Evolutionary conservation across 2,888 invertebrate species (phyloP).

Genomic region (Cecidostiba fungosa): DNA sequence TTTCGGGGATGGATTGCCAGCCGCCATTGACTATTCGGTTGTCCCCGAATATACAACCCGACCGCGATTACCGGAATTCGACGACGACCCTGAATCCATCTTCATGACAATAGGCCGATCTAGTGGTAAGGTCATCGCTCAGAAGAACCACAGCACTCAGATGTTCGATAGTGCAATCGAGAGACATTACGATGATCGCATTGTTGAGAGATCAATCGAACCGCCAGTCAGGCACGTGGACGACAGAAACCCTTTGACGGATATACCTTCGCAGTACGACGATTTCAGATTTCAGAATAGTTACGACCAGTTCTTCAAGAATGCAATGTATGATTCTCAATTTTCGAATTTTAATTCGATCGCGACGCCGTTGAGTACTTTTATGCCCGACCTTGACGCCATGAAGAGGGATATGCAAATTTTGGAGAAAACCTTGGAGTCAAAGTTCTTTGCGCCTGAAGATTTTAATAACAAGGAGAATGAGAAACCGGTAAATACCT

Average conservation of each 20-base stretch:
- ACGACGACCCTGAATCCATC: constrained; percentile 59
- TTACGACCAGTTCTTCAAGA: constrained; percentile 73
- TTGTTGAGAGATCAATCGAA: constrained; percentile 69
- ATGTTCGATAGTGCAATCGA: constrained; percentile 54
- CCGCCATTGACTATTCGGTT: constrained; percentile 53
- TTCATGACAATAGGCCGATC: constrained; percentile 57
- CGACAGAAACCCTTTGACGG: constrained; percentile 64
- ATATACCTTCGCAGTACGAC: constrained; percentile 70
- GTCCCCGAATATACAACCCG: constrained; percentile 53
- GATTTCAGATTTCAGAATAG: constrained; percentile 73
- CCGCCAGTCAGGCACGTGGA: constrained; percentile 37
- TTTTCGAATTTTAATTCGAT: constrained; percentile 49
- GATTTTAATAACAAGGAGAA: constrained; percentile 65
- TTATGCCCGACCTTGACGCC: constrained; percentile 63
- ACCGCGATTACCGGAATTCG: constrained; percentile 52
- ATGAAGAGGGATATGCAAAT: constrained; percentile 74
- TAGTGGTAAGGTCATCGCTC: constrained; percentile 55
- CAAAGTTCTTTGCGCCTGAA: constrained; percentile 69
- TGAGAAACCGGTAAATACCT: constrained; percentile 50
- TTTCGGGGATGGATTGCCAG: constrained; percentile 53
- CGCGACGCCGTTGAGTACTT: constrained; percentile 38
- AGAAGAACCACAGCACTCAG: constrained; percentile 54
- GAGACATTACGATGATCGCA: constrained; percentile 66
- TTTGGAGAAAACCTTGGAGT: constrained; percentile 73
- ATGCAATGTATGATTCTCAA: constrained; percentile 59